Evolutionary conservation across 2,113 vertebrate species (phyloP), one percentile per base, ranked within the genome.

Genomic region (Dolichallabes microphthalmus): DNA sequence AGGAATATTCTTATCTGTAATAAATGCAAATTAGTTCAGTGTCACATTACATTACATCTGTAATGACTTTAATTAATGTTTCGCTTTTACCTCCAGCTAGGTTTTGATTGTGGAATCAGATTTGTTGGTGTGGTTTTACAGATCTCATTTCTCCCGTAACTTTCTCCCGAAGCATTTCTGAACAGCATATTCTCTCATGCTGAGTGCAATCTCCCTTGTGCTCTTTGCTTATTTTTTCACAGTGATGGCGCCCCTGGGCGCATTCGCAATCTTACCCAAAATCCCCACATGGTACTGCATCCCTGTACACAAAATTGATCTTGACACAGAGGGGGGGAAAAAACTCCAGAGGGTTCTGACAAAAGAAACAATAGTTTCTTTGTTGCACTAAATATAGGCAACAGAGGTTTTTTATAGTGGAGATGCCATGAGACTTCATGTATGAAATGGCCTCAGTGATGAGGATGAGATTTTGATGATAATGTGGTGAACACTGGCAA

Each of bases 391-490:
- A 82, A 82, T 76, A 86, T 76, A 86, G 79, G 30, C 57, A 86
- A 81, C 79, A 63, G 55, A 71, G 61, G 35, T 82, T 80, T 86
- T 63, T 86, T 63, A 50, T 58, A 63, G 58, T 82, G 45, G 79
- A 32, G 80, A 74, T 82, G 69, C 79, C 79, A 82, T 55, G 71
- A 82, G 80, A 82, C 69, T 30, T 82, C 85, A 86, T 86, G 85
- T 86, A 60, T 86, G 80, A 86, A 86, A 75, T 82, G 69, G 60
- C 69, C 64, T 75, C 69, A 75, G 66, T 27, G 63, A 52, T 52
- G 69, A 61, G 15, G 71, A 53, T 50, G 32, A 71, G 76, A 11
- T 2, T 20, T 58, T 86, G 79, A 45, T 76, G 55, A 82, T 82
- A 82, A 66, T 86, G 71, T 52, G 60, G 58, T 55, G 82, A 63